phyloP scores from a whole-genome alignment of 2,888 invertebrate species.

The Netelia fuscicornis region DNA sequence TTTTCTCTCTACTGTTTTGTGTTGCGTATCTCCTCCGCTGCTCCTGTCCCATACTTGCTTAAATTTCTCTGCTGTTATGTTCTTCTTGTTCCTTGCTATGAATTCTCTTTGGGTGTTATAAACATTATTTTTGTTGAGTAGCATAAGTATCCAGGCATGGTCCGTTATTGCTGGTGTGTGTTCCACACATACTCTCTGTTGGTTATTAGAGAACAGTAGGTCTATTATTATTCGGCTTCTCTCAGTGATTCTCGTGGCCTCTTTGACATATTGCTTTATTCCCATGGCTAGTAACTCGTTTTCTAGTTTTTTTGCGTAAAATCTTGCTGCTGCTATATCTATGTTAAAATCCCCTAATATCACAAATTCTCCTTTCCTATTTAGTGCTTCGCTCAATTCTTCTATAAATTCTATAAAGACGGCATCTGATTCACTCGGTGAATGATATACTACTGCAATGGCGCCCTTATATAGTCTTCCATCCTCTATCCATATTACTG shows the following conservation, averaged over 20 bases:
- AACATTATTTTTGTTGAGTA: background rate
- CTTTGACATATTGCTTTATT: slow-evolving; percentile 17
- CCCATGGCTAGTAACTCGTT: slow-evolving; percentile 12
- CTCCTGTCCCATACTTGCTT: background rate
- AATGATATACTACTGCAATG: slow-evolving; percentile 22
- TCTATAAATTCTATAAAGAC: no score
- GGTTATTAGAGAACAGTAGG: slow-evolving; percentile 26
- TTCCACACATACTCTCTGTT: background rate
- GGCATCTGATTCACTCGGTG: background rate
- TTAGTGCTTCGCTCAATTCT: no score
- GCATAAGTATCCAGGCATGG: no score
- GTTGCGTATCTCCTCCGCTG: background rate
- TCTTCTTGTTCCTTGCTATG: no score
- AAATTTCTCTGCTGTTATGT: no score
- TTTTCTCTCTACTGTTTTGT: background rate
- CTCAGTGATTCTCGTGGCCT: slow-evolving; percentile 32
- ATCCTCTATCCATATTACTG: background rate
- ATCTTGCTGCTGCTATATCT: background rate
- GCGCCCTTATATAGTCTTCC: background rate
- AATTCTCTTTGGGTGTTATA: no score
- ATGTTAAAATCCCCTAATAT: slow-evolving; percentile 35
- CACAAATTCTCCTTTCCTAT: no score
- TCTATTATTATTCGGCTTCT: slow-evolving; percentile 33
- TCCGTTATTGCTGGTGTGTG: slow-evolving; percentile 11
- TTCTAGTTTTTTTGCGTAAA: slow-evolving; percentile 17